Evolutionary conservation across 2,797 vertebrate species (phyloP).

Genomic region (Bradypus variegatus): DNA sequence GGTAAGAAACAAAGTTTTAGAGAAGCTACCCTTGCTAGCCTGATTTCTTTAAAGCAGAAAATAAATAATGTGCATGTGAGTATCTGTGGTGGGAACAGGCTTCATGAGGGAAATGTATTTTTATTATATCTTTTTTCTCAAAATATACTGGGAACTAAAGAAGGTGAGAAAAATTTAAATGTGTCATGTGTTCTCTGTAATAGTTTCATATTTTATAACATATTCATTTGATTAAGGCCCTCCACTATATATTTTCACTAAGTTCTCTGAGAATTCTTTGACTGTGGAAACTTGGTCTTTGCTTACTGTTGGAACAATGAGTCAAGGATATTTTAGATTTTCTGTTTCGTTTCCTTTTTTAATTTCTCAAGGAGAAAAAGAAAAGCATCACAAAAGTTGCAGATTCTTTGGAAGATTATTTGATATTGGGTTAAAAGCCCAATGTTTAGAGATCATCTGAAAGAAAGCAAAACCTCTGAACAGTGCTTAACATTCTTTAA

Average conservation of each 20-base stretch:
- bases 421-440: constrained; percentile 15
- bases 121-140: constrained; percentile 4
- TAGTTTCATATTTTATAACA: background rate
- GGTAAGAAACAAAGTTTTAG: constrained; percentile 6
- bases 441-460: constrained; percentile 6
- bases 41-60: constrained; percentile 27
- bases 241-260: background rate
- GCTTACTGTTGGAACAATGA: background rate
- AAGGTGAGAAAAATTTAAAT: background rate
- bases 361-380: constrained; percentile 3
- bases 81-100: background rate
- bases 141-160: background rate
- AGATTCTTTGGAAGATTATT: constrained; percentile 21
- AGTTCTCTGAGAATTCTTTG: constrained; percentile 8
- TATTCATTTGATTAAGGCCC: background rate
- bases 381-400: constrained; percentile 7
- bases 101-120: background rate
- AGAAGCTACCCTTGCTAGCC: background rate
- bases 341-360: background rate
- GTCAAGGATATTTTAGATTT: background rate
- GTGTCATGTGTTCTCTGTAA: background rate
- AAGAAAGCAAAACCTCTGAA: constrained; percentile 7
- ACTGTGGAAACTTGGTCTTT: background rate
- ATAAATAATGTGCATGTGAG: background rate
- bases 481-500: background rate